phyloP scores from a whole-genome alignment of 2,797 vertebrate species.

The Coranthus polyacanthus region DNA sequence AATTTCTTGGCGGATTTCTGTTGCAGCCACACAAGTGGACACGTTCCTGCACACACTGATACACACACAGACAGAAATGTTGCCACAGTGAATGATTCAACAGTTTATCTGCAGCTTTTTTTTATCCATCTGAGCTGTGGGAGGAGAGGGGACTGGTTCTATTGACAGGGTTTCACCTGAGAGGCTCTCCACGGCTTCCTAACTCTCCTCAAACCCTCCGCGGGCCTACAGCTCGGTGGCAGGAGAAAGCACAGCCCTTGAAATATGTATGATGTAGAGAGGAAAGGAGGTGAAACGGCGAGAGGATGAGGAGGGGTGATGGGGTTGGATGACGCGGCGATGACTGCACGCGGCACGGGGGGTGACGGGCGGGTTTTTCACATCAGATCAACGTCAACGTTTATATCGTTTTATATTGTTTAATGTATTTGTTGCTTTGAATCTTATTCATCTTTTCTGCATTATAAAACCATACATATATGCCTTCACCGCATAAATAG shows the following conservation, averaged over 20 bases:
- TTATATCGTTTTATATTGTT: no score
- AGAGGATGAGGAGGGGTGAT: neutral
- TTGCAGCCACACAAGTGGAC: neutral
- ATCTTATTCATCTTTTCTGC: no score
- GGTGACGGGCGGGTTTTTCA: constrained; percentile 33
- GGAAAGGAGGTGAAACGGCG: no score
- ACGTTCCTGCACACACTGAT: neutral
- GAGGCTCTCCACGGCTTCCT: constrained; percentile 35
- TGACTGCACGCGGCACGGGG: constrained; percentile 31
- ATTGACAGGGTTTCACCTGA: constrained; percentile 55
- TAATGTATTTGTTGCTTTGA: no score
- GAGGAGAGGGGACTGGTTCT: constrained; percentile 27
- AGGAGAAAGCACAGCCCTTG: constrained; percentile 39
- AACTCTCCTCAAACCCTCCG: constrained; percentile 33
- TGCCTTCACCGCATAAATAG: no score
- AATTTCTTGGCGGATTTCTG: neutral
- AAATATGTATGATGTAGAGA: constrained; percentile 56
- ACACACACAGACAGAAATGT: constrained; percentile 24
- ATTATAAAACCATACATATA: no score
- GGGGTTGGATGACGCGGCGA: constrained; percentile 18
- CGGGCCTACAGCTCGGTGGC: constrained; percentile 16
- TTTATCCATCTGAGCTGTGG: constrained; percentile 31
- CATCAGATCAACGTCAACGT: no score
- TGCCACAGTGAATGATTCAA: constrained; percentile 45
- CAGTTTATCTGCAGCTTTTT: constrained; percentile 49